A percentile compares a stretch with the other conserved stretches of the same genome.
phyloP scores from a whole-genome alignment of 2,797 vertebrate genomes.

The Sardinella longiceps region DNA sequence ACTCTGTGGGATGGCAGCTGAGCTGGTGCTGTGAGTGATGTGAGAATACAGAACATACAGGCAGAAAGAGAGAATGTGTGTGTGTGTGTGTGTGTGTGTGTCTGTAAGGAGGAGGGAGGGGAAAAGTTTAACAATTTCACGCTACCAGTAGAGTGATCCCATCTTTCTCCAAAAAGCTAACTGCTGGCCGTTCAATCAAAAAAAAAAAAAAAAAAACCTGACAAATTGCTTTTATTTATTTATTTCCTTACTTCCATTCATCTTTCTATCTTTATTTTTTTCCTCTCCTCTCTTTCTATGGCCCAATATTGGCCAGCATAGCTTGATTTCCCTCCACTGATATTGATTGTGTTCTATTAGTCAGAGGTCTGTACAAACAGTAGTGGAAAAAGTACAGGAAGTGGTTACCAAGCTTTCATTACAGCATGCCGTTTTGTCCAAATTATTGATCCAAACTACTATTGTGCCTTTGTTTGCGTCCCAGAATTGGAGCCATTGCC shows the following conservation, averaged over 20 bases:
- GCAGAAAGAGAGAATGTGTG: background rate
- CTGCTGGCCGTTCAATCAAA: background rate
- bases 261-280: background rate
- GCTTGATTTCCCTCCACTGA: background rate
- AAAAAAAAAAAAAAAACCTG: background rate
- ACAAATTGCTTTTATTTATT: background rate
- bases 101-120: background rate
- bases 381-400: background rate
- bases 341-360: background rate
- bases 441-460: background rate
- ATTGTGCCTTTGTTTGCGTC: background rate
- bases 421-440: background rate
- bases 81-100: too few relatives aligned
- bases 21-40: background rate
- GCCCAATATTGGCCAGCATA: background rate
- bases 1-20: background rate
- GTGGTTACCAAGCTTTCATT: background rate
- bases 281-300: background rate
- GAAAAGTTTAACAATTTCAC: constrained; percentile 5
- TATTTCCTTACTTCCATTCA: background rate
- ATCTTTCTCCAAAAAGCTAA: background rate
- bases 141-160: background rate
- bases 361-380: background rate
- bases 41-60: background rate
- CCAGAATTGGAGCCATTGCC: background rate